These are phyloP conservation scores for Gymnodraco acuticeps DNA, from an alignment of 2,797 vertebrate genomes.

Conservation along the genomic window DNA sequence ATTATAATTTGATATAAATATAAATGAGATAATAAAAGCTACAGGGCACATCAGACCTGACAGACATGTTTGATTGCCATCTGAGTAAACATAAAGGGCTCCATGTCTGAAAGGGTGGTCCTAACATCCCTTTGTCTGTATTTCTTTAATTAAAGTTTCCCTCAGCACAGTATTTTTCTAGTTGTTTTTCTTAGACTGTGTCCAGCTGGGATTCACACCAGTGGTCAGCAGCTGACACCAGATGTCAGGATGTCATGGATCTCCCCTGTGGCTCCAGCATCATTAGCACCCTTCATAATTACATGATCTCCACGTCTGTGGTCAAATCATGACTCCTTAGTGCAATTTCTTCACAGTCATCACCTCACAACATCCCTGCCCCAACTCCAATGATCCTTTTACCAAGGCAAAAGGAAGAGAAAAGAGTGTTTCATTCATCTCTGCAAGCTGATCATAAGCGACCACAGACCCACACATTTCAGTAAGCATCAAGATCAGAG, in stretches of 20 bases:
- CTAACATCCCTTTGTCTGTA: neutral
- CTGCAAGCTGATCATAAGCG: too few relatives aligned
- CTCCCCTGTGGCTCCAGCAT: constrained; percentile 65
- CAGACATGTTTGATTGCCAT: neutral
- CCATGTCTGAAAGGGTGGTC: neutral
- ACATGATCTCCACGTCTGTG: constrained; percentile 50
- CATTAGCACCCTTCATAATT: constrained; percentile 73
- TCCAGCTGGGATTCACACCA: constrained; percentile 57
- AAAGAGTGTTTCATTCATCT: neutral
- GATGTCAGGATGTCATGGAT: constrained; percentile 65
- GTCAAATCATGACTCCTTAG: constrained; percentile 72
- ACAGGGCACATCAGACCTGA: neutral
- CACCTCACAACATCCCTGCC: constrained; percentile 48
- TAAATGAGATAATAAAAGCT: neutral
- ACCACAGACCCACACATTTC: too few relatives aligned
- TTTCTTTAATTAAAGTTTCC: neutral
- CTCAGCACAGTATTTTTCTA: neutral
- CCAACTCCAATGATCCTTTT: constrained; percentile 11
- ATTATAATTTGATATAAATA: neutral
- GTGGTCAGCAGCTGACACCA: constrained; percentile 48
- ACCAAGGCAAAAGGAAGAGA: constrained; percentile 21
- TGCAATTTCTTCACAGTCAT: constrained; percentile 72
- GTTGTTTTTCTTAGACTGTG: constrained; percentile 35
- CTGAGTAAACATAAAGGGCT: neutral
- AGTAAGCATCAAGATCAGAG: too few relatives aligned